A percentile compares a stretch with the other conserved stretches of the same genome.
phyloP scores from a whole-genome alignment of 2,888 invertebrate genomes.

The Synanthedon andrenaeformis region DNA sequence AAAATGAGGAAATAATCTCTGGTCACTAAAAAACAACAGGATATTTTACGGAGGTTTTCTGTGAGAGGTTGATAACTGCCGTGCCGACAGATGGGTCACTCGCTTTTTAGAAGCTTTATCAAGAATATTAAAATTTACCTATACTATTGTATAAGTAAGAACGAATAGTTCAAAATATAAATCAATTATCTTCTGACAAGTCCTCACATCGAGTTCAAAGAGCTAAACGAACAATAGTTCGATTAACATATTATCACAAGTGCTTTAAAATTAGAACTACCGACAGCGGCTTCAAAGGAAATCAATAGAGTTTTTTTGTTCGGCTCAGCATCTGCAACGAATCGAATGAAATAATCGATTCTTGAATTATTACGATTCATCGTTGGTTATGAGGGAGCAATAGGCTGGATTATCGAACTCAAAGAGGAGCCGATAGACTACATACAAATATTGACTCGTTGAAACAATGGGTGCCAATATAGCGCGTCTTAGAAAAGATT shows the following conservation, averaged over 20 bases:
- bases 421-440: slow-evolving; percentile 54
- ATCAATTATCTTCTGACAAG: too few species aligned
- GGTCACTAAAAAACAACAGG: too few species aligned
- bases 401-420: slow-evolving; percentile 51
- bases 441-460: slow-evolving; percentile 69
- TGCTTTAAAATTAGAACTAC: slow-evolving; percentile 41
- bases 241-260: slow-evolving; percentile 17
- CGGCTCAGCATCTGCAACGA: slow-evolving; percentile 28
- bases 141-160: too few species aligned
- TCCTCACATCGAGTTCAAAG: too few species aligned
- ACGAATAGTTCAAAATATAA: too few species aligned
- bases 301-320: slow-evolving; percentile 53
- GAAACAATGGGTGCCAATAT: slow-evolving; percentile 47
- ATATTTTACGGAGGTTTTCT: too few species aligned
- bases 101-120: too few species aligned
- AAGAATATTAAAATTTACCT: too few species aligned
- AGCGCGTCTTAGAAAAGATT: slow-evolving; percentile 23
- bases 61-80: too few species aligned
- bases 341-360: slow-evolving; percentile 59
- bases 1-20: too few species aligned
- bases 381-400: slow-evolving; percentile 49
- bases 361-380: slow-evolving; percentile 64
- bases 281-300: slow-evolving; percentile 34
- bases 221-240: not conserved
- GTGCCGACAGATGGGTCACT: too few species aligned